These are phyloP conservation scores for Parotia lawesii DNA, from an alignment of 2,113 vertebrate species.

Conservation along the genomic window DNA sequence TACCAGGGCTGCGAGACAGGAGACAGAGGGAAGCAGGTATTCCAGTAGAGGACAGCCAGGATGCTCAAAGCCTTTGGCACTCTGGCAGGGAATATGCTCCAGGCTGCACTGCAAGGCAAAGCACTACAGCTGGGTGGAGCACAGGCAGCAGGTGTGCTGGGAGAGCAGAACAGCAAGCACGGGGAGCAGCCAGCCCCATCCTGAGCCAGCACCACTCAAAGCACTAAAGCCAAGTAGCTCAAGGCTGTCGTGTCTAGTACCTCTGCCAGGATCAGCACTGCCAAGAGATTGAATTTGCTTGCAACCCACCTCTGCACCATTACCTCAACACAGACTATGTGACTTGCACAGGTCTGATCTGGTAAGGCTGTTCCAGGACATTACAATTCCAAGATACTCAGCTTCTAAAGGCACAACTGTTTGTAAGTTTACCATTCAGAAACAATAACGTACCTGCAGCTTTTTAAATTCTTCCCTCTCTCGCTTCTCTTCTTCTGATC, in stretches of 20 bases:
- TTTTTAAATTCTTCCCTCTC: conserved; percentile 85
- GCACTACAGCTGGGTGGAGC: background rate
- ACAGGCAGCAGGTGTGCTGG: background rate
- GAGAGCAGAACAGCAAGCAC: background rate
- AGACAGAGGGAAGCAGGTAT: background rate
- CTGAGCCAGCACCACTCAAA: background rate
- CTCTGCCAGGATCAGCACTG: background rate
- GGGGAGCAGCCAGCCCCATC: background rate
- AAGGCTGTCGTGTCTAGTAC: background rate
- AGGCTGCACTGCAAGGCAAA: background rate
- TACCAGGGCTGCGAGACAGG: background rate
- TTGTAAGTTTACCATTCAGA: background rate
- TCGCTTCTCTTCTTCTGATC: conserved; percentile 66
- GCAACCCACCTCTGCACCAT: background rate
- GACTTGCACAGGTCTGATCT: background rate
- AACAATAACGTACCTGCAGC: conserved; percentile 77
- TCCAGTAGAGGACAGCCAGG: background rate
- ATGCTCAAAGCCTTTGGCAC: background rate
- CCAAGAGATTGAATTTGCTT: background rate
- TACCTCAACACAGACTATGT: background rate
- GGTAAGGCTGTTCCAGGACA: background rate
- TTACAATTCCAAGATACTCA: background rate
- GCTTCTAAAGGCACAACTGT: background rate
- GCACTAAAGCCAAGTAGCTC: background rate
- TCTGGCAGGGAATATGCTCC: background rate